Evolutionary conservation across 2,113 vertebrate species (phyloP), one percentile per base, ranked within the genome.

Genomic region (Ailurus styani): DNA sequence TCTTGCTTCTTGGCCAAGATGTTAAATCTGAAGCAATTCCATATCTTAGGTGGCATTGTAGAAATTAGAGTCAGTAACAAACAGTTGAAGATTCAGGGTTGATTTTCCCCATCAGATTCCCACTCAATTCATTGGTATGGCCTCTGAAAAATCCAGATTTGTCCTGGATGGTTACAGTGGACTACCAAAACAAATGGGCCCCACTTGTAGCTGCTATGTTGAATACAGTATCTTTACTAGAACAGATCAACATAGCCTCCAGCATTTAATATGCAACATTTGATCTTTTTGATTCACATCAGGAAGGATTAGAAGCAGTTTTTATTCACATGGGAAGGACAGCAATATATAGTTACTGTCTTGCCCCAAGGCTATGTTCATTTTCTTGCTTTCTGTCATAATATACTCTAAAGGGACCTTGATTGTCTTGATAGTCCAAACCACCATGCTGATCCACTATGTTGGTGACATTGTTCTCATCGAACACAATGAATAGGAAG

Each of bases 241-340:
- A 91, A 62, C 83, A 95, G 86, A 96, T 95, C 95, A 88, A 87
- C 79, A 84, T 66, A 93, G 93, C 93, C 97, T 97, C 86, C 52
- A 96, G 97, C 93, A 88, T 64, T 93, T 75, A 66, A 85, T 90
- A 93, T 45, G 85, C 3, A 85, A 78, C 83, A 52, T 96, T 97
- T 93, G 96, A 97, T 97, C 96, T 96, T 94, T 96, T 78, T 45
- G 96, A 81, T 93, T 93, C 89, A 96, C 86, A 82, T 82, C 97
- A 97, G 82, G 95, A 97, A 86, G 91, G 95, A 98, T 97, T 96
- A 96, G 94, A 97, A 95, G 82, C 57, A 93, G 82, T 96, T 96
- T 96, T 95, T 97, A 94, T 90, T 97, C 97, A 90, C 81, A 85
- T 14, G 77, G 85, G 96, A 94, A 95, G 87, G 95, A 92, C 18